Evolutionary conservation across 2,113 vertebrate genomes (phyloP).

Genomic region (Notarius quadriscutis): DNA sequence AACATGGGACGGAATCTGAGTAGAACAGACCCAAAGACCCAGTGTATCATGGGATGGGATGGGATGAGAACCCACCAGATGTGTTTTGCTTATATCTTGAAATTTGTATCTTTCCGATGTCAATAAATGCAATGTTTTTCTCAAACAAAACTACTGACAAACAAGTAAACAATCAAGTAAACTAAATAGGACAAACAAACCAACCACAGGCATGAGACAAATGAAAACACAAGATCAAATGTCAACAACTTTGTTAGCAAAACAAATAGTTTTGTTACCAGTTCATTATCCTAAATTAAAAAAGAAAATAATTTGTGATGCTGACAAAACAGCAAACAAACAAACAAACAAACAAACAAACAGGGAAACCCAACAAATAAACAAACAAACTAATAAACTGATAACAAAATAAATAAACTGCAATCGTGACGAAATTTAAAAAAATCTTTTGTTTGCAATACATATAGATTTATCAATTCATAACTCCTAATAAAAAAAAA

Average conservation of each 20-base stretch:
- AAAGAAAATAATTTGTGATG: no score
- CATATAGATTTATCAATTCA: neutral
- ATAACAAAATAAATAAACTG: neutral
- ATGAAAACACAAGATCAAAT: neutral
- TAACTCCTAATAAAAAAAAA: no score
- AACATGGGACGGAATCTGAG: neutral
- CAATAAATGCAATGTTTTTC: neutral
- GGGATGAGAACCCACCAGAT: neutral
- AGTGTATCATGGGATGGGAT: constrained; percentile 15
- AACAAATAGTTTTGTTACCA: neutral
- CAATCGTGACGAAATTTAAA: neutral
- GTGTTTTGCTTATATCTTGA: neutral
- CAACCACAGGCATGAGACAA: neutral
- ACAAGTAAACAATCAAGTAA: neutral
- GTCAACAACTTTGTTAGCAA: no score
- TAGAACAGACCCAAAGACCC: neutral
- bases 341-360: neutral
- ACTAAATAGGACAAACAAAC: neutral
- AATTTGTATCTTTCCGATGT: neutral
- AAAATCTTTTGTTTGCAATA: neutral
- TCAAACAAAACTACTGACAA: neutral
- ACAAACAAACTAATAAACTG: neutral
- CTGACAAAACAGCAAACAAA: neutral
- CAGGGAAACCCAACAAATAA: neutral
- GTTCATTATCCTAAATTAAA: no score